These are phyloP conservation scores for Amblyjoppa fuscipennis DNA, from an alignment of 2,888 invertebrate species.

Conservation along the genomic window DNA sequence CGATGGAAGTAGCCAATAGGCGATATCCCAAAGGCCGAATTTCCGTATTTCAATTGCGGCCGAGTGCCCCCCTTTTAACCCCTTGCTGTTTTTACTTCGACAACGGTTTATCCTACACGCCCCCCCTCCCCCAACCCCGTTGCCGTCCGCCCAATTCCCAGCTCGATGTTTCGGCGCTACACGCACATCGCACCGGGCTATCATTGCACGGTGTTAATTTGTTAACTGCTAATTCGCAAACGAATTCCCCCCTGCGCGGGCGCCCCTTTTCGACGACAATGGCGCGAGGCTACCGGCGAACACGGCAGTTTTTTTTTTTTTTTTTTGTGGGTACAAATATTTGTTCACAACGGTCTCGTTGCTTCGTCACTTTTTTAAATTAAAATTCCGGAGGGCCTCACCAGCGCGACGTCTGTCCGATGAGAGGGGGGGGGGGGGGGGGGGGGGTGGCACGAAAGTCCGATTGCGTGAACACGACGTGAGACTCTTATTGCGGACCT, in stretches of 20 bases:
- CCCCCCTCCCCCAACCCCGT: neutral
- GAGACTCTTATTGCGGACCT: slow-evolving; percentile 46
- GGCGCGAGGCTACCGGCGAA: neutral
- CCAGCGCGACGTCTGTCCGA: neutral
- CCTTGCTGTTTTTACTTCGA: slow-evolving; percentile 25
- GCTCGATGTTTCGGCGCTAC: neutral
- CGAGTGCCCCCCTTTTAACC: slow-evolving; percentile 1
- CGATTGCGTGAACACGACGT: slow-evolving; percentile 34
- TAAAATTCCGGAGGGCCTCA: neutral
- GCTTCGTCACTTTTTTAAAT: slow-evolving; percentile 18
- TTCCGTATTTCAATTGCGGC: slow-evolving; percentile 69
- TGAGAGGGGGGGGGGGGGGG: neutral
- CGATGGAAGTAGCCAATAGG: slow-evolving; percentile 63
- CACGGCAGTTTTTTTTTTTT: slow-evolving; percentile 9
- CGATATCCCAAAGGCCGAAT: slow-evolving; percentile 50
- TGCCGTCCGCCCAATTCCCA: neutral
- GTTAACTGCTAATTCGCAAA: slow-evolving; percentile 63
- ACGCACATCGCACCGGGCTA: slow-evolving; percentile 18
- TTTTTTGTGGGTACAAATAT: neutral
- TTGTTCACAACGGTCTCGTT: neutral
- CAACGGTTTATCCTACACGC: slow-evolving; percentile 8
- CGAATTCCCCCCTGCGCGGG: slow-evolving; percentile 2
- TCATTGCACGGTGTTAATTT: slow-evolving; percentile 61
- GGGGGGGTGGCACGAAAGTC: slow-evolving; percentile 19
- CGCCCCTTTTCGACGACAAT: neutral